phyloP scores from a whole-genome alignment of 2,888 invertebrate genomes.

The Harpagoxenus sublaevis region DNA sequence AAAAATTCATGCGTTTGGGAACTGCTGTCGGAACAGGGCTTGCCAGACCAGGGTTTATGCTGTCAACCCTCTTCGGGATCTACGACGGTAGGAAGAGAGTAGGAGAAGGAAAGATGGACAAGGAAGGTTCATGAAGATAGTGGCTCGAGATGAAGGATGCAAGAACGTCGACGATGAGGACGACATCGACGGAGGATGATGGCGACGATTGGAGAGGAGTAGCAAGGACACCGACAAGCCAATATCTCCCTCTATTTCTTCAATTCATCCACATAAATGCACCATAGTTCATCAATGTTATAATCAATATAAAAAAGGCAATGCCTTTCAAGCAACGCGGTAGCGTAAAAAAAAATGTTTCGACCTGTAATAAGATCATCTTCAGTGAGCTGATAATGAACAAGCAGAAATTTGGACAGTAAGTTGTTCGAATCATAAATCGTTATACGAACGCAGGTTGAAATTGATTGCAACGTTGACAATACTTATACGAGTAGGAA shows the following conservation, averaged over 20 bases:
- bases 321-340: too few relatives aligned
- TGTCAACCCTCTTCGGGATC: slow-evolving; percentile 78
- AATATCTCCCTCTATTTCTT: neutral
- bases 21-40: slow-evolving; percentile 72
- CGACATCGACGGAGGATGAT: slow-evolving; percentile 17
- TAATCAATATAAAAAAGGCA: neutral
- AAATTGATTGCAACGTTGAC: too few relatives aligned
- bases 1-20: slow-evolving; percentile 78
- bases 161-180: slow-evolving; percentile 42
- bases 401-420: too few relatives aligned
- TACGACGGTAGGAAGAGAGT: slow-evolving; percentile 49
- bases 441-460: too few relatives aligned
- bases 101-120: slow-evolving; percentile 46
- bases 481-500: too few relatives aligned
- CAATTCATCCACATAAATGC: neutral
- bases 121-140: slow-evolving; percentile 60
- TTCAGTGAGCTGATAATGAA: too few relatives aligned
- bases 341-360: too few relatives aligned
- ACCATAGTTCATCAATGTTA: neutral
- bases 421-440: too few relatives aligned
- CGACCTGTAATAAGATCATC: too few relatives aligned
- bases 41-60: slow-evolving; percentile 70
- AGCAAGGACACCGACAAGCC: neutral
- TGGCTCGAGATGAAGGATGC: slow-evolving; percentile 55
- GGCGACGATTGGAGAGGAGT: slow-evolving; percentile 16